Percentiles rank a stretch among this genome's conserved stretches.
Conservation (phyloP, 2,113 vertebrate genomes). For the Piprites chloris region DNA sequence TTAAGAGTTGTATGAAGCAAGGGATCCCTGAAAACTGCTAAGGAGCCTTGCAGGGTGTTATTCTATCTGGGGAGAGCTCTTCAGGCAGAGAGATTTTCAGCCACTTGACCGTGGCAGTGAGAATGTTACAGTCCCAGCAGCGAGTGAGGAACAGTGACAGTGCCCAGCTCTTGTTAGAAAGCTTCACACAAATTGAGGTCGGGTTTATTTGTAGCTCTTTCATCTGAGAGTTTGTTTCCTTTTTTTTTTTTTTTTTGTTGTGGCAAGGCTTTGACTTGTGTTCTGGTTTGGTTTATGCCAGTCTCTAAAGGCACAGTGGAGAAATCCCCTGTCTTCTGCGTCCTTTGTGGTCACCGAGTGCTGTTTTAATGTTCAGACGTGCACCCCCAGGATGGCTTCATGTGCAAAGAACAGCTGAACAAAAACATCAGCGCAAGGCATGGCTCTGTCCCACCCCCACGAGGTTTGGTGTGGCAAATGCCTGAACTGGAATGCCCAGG, state of each 20-base stretch:
- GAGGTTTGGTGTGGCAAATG: background rate
- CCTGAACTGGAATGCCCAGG: background rate
- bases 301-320: background rate
- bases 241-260: background rate
- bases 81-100: background rate
- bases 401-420: background rate
- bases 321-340: background rate
- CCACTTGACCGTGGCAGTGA: background rate
- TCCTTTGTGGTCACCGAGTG: accelerated
- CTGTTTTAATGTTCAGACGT: accelerated
- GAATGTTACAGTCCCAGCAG: background rate
- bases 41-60: background rate
- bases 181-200: background rate
- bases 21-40: background rate
- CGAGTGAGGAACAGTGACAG: background rate
- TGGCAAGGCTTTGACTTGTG: background rate
- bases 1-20: background rate
- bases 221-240: background rate
- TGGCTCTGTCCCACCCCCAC: accelerated
- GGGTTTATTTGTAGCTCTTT: background rate
- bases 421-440: background rate
- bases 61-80: background rate
- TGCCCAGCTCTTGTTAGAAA: background rate
- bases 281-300: background rate
- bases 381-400: background rate